phyloP scores from a whole-genome alignment of 2,113 vertebrate genomes.

The Ramphastos sulfuratus region DNA sequence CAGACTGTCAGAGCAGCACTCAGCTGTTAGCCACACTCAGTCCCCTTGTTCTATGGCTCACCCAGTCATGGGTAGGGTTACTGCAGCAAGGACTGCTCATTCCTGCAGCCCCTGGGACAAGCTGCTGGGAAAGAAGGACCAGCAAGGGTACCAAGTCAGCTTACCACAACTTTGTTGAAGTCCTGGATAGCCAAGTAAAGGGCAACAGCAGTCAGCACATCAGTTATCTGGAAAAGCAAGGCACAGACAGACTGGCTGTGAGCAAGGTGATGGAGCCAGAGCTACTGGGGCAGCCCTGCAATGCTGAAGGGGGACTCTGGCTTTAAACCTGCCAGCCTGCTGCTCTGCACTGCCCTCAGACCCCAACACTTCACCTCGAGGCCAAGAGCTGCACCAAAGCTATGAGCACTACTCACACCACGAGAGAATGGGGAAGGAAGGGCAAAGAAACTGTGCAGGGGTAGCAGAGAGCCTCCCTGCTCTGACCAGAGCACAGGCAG shows the following conservation, averaged over 20 bases:
- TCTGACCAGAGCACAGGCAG: background rate
- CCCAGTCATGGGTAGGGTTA: background rate
- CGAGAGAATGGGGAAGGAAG: background rate
- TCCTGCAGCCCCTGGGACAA: background rate
- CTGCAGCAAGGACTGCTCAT: background rate
- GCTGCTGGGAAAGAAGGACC: background rate
- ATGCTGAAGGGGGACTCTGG: background rate
- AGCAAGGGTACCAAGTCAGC: constrained; percentile 20
- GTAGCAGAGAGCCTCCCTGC: background rate
- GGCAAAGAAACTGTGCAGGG: background rate
- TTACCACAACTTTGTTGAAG: constrained; percentile 96
- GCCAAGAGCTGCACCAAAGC: background rate
- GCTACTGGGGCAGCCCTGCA: background rate
- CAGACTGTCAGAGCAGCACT: background rate
- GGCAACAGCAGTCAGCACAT: constrained; percentile 90
- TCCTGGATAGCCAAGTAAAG: constrained; percentile 92
- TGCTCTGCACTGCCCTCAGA: background rate
- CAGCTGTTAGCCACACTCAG: background rate
- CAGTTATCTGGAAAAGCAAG: constrained; percentile 81
- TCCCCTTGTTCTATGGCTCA: background rate
- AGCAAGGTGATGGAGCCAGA: background rate
- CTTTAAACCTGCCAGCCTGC: background rate
- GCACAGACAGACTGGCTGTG: background rate
- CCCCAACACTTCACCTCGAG: background rate
- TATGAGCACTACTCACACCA: background rate